Evolutionary conservation across 2,113 vertebrate species (phyloP), one percentile per base, ranked within the genome.

Genomic region (Alaudala cheleensis): DNA sequence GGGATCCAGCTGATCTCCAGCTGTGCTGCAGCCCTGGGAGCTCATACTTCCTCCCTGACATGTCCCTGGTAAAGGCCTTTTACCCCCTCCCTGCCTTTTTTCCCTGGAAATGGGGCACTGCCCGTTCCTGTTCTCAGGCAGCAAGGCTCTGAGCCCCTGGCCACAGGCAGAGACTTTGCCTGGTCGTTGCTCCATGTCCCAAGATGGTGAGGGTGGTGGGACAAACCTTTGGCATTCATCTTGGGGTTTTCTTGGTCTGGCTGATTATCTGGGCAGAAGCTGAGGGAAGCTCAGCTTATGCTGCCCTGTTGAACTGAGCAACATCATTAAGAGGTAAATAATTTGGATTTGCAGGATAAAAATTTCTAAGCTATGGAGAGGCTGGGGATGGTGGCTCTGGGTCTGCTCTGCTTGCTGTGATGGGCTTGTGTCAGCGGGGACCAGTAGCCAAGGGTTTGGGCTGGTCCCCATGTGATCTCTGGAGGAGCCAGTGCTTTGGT

Each of bases 1-100:
- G 74, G 44, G 67, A 92, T 96, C 56, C 92, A 96, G 87, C 92
- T 93, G 92, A 93, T 80, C 54, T 70, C 93, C 71, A 85, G 88
- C 79, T 80, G 90, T 89, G 71, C 51, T 64, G 42, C 79, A 67
- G 81, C 62, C 20, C 70, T 1, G 1, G 39, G 69, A 87, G 29
- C 51, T 57, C 50, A 17, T n/a, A 26, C 29, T 69, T 81, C 70
- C 58, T 84, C 65, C 61, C 20, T 2, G 4, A 39, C 1, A 6
- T 37, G 37, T 81, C 39, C 10, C 64, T 64, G 37, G 9, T 12
- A 4, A 58, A 62, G 42, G 56, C 33, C 24, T 2, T 6, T 60
- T 91, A 66, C 57, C 61, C 80, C 14, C n/a, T 76, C 40, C 40
- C 70, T 87, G 69, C 26, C 10, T 81, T 69, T 82, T 49, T 62